phyloP scores from a whole-genome alignment of 2,888 invertebrate genomes.

The Ariolimax columbianus region DNA sequence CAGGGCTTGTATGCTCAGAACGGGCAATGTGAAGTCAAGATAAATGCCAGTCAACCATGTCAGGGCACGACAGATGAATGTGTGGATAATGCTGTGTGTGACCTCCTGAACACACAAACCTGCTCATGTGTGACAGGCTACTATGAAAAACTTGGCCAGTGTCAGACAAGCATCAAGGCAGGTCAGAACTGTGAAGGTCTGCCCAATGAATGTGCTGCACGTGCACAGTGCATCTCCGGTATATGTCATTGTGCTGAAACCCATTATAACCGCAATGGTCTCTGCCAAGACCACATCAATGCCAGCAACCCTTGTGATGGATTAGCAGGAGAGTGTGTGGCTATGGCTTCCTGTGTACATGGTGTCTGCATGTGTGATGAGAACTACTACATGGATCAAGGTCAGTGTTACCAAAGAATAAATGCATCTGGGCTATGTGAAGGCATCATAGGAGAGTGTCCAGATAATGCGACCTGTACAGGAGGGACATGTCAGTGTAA shows the following conservation, averaged over 20 bases:
- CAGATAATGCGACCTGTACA: slow-evolving; percentile 31
- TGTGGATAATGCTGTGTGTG: slow-evolving; percentile 24
- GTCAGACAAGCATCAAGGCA: slow-evolving; percentile 39
- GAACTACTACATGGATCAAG: slow-evolving; percentile 36
- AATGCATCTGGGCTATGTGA: slow-evolving; percentile 23
- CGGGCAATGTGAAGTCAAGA: slow-evolving; percentile 39
- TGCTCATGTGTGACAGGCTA: slow-evolving; percentile 41
- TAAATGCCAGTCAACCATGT: slow-evolving; percentile 26
- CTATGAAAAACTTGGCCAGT: slow-evolving; percentile 43
- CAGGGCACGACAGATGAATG: slow-evolving; percentile 26
- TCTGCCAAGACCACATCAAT: slow-evolving; percentile 35
- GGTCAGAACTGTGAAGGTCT: slow-evolving; percentile 37
- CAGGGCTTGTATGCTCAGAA: slow-evolving; percentile 37
- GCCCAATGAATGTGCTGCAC: slow-evolving; percentile 40
- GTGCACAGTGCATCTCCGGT: slow-evolving; percentile 41
- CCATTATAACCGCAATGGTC: slow-evolving; percentile 36
- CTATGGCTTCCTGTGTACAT: slow-evolving; percentile 19
- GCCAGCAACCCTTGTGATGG: slow-evolving; percentile 42
- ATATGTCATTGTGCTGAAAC: slow-evolving; percentile 38
- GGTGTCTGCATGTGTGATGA: slow-evolving; percentile 40
- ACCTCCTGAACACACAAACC: background rate
- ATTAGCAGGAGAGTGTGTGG: slow-evolving; percentile 41
- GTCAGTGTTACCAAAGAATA: slow-evolving; percentile 16
- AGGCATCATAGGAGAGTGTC: slow-evolving; percentile 36
- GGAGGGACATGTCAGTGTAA: slow-evolving; percentile 36